Conservation (phyloP, 2,888 invertebrate species). For the Phasia obesa region DNA sequence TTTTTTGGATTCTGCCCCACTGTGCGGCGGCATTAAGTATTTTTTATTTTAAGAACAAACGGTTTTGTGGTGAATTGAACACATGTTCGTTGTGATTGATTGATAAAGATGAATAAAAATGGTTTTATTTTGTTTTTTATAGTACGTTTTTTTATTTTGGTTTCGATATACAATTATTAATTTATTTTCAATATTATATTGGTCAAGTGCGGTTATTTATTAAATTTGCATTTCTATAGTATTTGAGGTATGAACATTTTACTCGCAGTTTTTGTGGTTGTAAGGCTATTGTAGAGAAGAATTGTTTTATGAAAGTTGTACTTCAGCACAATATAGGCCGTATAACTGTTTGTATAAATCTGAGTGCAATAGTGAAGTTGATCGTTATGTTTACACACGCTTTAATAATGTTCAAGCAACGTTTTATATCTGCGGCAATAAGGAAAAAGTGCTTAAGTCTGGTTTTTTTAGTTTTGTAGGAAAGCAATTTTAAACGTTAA, state of each 20-base stretch:
- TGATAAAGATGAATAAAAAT: constrained; percentile 50
- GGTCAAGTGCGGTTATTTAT: constrained; percentile 52
- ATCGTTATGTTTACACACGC: no score
- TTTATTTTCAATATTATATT: constrained; percentile 48
- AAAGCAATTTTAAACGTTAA: no score
- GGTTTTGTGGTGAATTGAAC: constrained; percentile 62
- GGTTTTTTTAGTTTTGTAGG: no score
- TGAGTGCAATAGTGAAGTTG: no score
- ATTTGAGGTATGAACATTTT: neutral
- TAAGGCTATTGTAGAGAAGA: neutral
- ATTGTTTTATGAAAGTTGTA: neutral
- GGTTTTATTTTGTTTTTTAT: neutral
- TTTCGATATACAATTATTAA: constrained; percentile 11
- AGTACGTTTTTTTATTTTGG: neutral
- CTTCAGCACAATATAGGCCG: no score
- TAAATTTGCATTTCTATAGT: neutral
- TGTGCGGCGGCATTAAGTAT: no score
- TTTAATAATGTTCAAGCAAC: no score
- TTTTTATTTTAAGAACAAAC: constrained; percentile 29
- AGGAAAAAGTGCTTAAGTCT: no score
- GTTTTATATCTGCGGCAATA: no score
- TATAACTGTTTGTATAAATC: no score
- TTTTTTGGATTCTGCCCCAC: no score
- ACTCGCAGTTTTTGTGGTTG: neutral
- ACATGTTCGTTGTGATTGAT: constrained; percentile 62